Conservation (phyloP, 53 echinoderm and acorn worm genomes). For the Antedon mediterranea region DNA sequence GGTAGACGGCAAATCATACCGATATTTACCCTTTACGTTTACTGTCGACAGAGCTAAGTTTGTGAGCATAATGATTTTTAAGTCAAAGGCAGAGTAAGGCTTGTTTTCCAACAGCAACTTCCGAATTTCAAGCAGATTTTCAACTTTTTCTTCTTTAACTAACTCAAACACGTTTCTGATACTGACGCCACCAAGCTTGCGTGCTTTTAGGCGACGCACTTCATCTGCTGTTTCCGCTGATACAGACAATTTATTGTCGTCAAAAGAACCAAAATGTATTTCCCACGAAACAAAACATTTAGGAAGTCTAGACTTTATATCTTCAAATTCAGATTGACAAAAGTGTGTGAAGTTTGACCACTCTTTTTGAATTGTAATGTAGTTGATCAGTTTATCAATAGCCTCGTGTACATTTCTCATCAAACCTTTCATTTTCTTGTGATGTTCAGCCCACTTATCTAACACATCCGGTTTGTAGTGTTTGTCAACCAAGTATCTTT, state of each 20-base stretch:
- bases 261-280: neutral
- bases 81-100: conserved; percentile 21
- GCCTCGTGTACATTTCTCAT: conserved; percentile 7
- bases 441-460: neutral
- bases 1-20: neutral
- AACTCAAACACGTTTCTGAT: neutral
- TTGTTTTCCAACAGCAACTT: conserved; percentile 7
- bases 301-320: neutral
- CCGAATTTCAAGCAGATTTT: neutral
- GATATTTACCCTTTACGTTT: neutral
- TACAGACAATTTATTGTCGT: neutral
- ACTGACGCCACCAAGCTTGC: neutral
- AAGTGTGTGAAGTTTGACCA: neutral
- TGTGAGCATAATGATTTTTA: conserved; percentile 14
- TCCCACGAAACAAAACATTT: neutral
- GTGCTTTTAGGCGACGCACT: neutral
- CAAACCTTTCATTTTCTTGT: neutral
- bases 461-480: neutral
- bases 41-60: conserved; percentile 25
- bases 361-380: conserved; percentile 4
- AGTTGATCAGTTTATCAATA: conserved; percentile 11
- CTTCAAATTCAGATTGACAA: neutral
- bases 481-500: neutral
- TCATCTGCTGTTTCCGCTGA: neutral
- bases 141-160: neutral